Evolutionary conservation across 2,888 invertebrate species (phyloP), one percentile per base, ranked within the genome.

Genomic region (Machimus rusticus): DNA sequence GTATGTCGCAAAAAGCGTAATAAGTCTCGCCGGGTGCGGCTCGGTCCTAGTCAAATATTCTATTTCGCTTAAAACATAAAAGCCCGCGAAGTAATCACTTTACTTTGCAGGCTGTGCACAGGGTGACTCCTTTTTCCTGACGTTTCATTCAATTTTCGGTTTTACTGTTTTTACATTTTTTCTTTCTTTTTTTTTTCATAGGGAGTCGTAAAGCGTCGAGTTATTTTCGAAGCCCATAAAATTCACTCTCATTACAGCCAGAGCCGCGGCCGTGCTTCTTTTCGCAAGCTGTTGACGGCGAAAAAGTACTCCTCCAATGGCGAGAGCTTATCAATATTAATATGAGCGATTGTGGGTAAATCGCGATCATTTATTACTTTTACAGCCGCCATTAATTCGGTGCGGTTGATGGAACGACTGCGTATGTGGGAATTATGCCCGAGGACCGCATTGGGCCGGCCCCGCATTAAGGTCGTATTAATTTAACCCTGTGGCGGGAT

Each of bases 361-460:
- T 88, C 86, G 86, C 86, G 82, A 84, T 86, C 88, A 88, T 88
- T 88, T 88, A 88, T 88, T 88, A 88, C 66, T 88, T 88, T 88
- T 87, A 88, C 86, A 82, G 84, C 78, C 43, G 82, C 46, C 86
- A 88, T 88, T 88, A 82, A 86, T 88, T 87, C 78, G 43, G 19
- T n/a, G 31, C 2, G 55, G 81, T n/a, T 81, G 51, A 81, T 81
- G 55, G 55, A 51, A 43, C 43, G 39, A 81, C n/a, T 31, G 51
- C 23, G 81, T 28, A 39, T 78, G 51, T 51, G 81, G 28, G 19
- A 51, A 55, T 81, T 81, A 31, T 55, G 81, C 51, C 31, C 39
- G 31, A 81, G 23, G 78, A 34, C 37, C 78, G 66, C 66, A 66
- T 9, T 66, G 28, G 23, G 19, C 66, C 66, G 66, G 66, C 66